phyloP scores from a whole-genome alignment of 1,140 invertebrate genomes.

The Coptotermes formosanus region DNA sequence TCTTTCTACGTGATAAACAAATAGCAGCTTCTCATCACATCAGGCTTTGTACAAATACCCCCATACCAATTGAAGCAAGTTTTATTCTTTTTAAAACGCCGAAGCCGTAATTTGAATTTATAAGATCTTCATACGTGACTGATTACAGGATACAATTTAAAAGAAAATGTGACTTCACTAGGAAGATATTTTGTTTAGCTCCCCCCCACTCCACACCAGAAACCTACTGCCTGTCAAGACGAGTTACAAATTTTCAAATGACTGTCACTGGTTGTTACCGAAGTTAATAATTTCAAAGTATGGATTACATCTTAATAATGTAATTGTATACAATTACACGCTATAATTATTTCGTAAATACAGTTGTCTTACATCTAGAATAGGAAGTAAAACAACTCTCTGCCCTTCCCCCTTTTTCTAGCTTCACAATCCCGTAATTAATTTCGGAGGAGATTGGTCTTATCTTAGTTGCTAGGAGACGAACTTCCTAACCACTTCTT shows the following conservation, averaged over 20 bases:
- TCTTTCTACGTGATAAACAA: background rate
- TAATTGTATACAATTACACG: background rate
- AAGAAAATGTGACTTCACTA: background rate
- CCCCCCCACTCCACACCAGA: background rate
- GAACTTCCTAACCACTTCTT: background rate
- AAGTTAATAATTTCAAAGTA: background rate
- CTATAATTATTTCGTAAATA: background rate
- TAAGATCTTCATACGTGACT: background rate
- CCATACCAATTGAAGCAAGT: background rate
- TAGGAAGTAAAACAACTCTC: background rate
- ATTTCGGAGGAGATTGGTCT: background rate
- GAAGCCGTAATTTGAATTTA: background rate
- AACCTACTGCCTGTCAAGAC: background rate
- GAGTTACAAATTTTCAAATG: background rate
- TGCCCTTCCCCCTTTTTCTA: too few relatives aligned
- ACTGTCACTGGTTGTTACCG: background rate
- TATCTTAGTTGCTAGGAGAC: background rate
- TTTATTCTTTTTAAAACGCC: background rate
- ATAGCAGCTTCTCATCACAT: background rate
- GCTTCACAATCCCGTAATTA: background rate
- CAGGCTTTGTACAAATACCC: background rate
- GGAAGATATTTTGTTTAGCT: too few relatives aligned
- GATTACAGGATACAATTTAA: background rate
- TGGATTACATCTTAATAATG: background rate
- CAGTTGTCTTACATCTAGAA: background rate